These are phyloP conservation scores for Xylota segnis DNA, from an alignment of 2,888 invertebrate genomes.

Conservation along the genomic window DNA sequence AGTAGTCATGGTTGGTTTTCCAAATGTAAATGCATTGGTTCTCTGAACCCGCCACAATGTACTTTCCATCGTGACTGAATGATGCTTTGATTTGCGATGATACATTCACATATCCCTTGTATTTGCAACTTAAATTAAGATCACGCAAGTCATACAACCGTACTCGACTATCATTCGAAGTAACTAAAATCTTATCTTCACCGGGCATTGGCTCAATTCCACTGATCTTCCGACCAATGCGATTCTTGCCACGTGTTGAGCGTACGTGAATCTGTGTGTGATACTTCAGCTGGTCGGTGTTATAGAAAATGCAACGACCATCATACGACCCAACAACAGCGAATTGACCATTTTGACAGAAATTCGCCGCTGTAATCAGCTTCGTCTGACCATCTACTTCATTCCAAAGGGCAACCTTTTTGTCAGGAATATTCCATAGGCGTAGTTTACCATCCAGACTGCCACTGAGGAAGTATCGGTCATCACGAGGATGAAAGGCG, in stretches of 20 bases:
- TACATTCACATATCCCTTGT: conserved; percentile 96
- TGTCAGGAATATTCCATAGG: conserved; percentile 99
- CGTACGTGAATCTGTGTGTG: conserved; percentile 98
- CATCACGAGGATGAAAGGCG: conserved; percentile 97
- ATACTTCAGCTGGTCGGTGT: conserved; percentile 98
- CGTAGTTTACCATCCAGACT: conserved; percentile 98
- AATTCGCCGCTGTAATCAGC: conserved; percentile 98
- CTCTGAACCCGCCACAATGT: conserved; percentile 98
- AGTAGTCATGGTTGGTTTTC: conserved; percentile 98
- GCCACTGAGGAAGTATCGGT: conserved; percentile 96
- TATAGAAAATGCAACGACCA: conserved; percentile 99
- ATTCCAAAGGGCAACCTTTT: conserved; percentile 99
- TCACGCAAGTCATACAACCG: conserved; percentile 98
- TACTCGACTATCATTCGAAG: conserved; percentile 98
- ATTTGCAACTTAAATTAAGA: conserved; percentile 97
- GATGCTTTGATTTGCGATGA: conserved; percentile 99
- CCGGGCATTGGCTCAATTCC: conserved; percentile 98
- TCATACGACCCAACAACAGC: conserved; percentile 99
- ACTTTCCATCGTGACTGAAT: conserved; percentile 98
- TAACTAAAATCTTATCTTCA: conserved; percentile 97
- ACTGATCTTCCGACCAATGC: conserved; percentile 97
- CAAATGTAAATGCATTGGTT: conserved; percentile 99
- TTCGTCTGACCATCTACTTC: conserved; percentile 97
- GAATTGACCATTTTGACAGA: conserved; percentile 98
- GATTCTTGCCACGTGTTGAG: conserved; percentile 97